Percentiles rank a stretch among this genome's conserved stretches.
These are phyloP conservation scores for Microplitis demolitor DNA, from an alignment of 1,140 invertebrate genomes.

Conservation along the genomic window DNA sequence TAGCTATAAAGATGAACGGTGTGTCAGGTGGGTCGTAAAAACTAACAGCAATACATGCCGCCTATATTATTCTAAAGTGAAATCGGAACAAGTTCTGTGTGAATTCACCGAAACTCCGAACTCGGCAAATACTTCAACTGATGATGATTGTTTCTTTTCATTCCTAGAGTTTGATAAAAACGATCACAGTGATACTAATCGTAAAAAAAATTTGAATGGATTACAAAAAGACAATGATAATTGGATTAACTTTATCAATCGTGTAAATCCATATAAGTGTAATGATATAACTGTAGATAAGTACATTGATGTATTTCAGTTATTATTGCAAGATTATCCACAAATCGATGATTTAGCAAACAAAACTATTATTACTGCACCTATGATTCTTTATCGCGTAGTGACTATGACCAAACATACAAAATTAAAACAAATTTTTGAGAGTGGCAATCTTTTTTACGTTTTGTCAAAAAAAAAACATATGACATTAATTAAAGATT, in stretches of 20 bases:
- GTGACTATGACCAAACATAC: background rate
- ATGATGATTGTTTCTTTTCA: conserved; percentile 2
- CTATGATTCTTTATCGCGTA: background rate
- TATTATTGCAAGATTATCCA: background rate
- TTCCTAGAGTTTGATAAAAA: background rate
- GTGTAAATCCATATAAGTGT: background rate
- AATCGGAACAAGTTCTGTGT: background rate
- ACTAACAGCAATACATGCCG: background rate
- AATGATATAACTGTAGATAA: background rate
- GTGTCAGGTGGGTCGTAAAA: background rate
- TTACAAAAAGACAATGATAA: background rate
- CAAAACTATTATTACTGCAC: background rate
- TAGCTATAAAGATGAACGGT: background rate
- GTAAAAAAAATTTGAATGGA: background rate
- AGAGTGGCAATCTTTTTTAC: background rate
- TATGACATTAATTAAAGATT: conserved; percentile 1
- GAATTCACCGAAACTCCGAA: background rate
- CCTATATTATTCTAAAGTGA: background rate
- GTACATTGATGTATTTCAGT: background rate
- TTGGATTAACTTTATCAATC: background rate
- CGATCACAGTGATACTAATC: background rate
- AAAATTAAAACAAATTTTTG: conserved; percentile 1
- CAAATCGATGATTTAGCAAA: background rate
- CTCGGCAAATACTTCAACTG: background rate
- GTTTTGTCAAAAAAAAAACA: background rate